These are phyloP conservation scores for Macquaria ambigua DNA, from an alignment of 2,113 vertebrate species.

Conservation along the genomic window DNA sequence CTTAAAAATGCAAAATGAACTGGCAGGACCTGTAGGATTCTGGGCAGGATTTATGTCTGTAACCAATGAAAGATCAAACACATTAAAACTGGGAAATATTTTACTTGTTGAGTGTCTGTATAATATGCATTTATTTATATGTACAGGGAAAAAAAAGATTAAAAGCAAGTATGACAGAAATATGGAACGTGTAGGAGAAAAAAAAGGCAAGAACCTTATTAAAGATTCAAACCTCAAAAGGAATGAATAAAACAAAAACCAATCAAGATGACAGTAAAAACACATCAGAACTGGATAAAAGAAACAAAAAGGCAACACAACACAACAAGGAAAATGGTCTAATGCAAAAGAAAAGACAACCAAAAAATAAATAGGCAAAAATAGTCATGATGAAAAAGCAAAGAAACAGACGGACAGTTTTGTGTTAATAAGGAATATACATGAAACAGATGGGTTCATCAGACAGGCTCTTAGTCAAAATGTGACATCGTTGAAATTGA, in stretches of 20 bases:
- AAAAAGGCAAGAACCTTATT: conserved; percentile 20
- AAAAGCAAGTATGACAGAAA: conserved; percentile 1
- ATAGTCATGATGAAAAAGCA: neutral
- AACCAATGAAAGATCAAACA: conserved; percentile 43
- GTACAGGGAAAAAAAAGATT: neutral
- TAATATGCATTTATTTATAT: conserved; percentile 26
- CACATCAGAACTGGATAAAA: conserved; percentile 24
- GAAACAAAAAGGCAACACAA: conserved; percentile 10
- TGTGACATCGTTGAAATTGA: neutral
- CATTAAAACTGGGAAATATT: conserved; percentile 1
- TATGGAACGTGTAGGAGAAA: conserved; percentile 30
- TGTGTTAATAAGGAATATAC: neutral
- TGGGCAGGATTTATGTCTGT: conserved; percentile 33
- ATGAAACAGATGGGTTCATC: neutral
- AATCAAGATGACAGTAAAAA: conserved; percentile 50
- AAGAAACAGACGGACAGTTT: neutral
- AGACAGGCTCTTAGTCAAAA: neutral
- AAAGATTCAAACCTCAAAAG: conserved; percentile 49
- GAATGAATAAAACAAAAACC: conserved; percentile 42
- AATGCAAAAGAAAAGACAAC: conserved; percentile 1
- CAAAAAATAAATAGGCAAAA: neutral
- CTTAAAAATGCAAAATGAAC: conserved; percentile 35
- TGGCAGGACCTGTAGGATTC: conserved; percentile 14
- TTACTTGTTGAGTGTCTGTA: neutral
- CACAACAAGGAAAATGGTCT: neutral